Percentiles rank a stretch among this genome's conserved stretches.
Evolutionary conservation across 2,888 invertebrate species (phyloP).

Genomic region (Clistopyga incitator): DNA sequence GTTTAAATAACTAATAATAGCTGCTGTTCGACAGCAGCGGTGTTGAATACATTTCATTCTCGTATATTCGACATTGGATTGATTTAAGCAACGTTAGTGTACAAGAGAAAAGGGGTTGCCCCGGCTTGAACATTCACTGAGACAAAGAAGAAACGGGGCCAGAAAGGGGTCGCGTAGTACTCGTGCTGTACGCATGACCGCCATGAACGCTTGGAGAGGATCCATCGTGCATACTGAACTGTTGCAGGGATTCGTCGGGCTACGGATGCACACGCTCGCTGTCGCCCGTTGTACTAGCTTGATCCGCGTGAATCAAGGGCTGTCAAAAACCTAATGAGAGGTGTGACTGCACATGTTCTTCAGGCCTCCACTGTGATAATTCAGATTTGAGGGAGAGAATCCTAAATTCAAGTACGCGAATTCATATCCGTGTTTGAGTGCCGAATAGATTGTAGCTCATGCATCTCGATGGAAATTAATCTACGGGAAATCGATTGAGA

Average conservation of each 20-base stretch:
- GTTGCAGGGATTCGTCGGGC: conserved; percentile 54
- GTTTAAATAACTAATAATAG: conserved; percentile 12
- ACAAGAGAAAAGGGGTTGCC: conserved; percentile 72
- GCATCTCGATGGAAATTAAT: too few relatives aligned
- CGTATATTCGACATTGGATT: conserved; percentile 76
- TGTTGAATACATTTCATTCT: conserved; percentile 72
- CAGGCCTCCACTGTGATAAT: conserved; percentile 77
- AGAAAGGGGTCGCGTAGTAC: conserved; percentile 60
- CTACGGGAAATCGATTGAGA: too few relatives aligned
- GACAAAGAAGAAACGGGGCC: conserved; percentile 81
- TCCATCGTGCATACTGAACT: conserved; percentile 47
- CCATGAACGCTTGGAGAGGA: conserved; percentile 68
- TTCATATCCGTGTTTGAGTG: conserved; percentile 17
- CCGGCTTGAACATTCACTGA: conserved; percentile 76
- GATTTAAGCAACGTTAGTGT: conserved; percentile 73
- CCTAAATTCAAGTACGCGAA: conserved; percentile 27
- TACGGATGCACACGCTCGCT: conserved; percentile 72
- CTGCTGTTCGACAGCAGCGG: conserved; percentile 36
- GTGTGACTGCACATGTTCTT: conserved; percentile 84
- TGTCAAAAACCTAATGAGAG: conserved; percentile 85
- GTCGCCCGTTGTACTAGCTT: conserved; percentile 79
- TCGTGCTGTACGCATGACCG: conserved; percentile 65
- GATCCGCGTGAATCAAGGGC: conserved; percentile 83
- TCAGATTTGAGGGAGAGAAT: conserved; percentile 69
- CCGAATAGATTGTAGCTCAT: not conserved